Base-by-base conservation (phyloP, 2,797 vertebrate genomes). In the Amphiprion clarkii region DNA sequence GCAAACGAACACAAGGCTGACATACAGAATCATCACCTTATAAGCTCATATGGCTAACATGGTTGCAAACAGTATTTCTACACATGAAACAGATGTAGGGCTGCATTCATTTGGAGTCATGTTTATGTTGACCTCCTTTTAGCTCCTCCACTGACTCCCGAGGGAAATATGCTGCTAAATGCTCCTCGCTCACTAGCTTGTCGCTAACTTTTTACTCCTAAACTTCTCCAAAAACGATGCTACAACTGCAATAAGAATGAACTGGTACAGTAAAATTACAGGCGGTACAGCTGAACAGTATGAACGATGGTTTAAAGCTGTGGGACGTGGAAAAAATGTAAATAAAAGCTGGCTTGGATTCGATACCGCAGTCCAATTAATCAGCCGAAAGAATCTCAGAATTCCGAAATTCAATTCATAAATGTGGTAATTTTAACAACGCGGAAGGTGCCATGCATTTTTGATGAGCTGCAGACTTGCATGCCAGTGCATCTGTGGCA, bases 401-500 rank as follows among this genome's bases (percentile, higher is more conserved):
- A 61, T 58, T 58, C 25, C 16, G 16, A 39, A 27, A 57, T 39
- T 63, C 21, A 27, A 14, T n/a, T 14, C 16, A 19, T 19, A 17
- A 64, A 74, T 48, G 40, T 36, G 67, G 25, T 19, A 44, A 25
- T 59, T 49, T 58, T 6, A 60, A 46, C 44, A 58, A 55, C 60
- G 7, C 14, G 39, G 54, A 75, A 53, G 44, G 31, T 76, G 57
- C n/a, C 49, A 25, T 61, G 31, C 27, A 56, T 75, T 52, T 49
- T 11, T 46, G 27, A 63, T 29, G 62, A 4, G 62, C 62, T 48
- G 57, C 63, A 61, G 71, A 36, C 39, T 33, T 31, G 25, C 71
- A 71, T 74, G 59, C 23, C 46, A 42, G 65, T 31, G 53, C 29
- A 49, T 79, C 57, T 76, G 68, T 16, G 63, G 69, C 53, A 27